Conservation (phyloP, 2,113 vertebrate genomes). For the Istiophorus platypterus region DNA sequence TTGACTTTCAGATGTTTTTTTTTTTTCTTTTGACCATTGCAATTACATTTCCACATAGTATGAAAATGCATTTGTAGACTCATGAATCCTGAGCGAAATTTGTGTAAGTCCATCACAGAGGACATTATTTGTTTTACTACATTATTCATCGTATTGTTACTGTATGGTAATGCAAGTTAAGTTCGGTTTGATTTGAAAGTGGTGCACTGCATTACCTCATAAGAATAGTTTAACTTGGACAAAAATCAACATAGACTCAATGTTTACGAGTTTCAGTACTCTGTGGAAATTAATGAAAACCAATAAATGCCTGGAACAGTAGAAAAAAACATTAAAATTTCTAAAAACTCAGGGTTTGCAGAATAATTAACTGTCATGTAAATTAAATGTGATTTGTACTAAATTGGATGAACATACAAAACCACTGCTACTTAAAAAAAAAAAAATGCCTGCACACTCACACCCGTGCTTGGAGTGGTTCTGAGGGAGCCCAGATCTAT, state of each 20-base stretch:
- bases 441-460: neutral
- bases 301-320: neutral
- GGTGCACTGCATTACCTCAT: neutral
- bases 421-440: too few relatives aligned
- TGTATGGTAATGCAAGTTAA: too few relatives aligned
- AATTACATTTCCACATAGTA: neutral
- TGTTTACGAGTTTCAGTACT: neutral
- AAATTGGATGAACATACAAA: neutral
- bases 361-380: neutral
- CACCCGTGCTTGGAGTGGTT: constrained; percentile 12
- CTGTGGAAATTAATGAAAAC: neutral
- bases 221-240: neutral
- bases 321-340: neutral
- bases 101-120: neutral
- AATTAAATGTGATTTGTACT: neutral
- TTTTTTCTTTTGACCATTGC: neutral
- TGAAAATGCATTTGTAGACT: neutral
- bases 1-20: neutral
- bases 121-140: neutral
- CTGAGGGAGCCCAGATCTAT: neutral
- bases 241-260: neutral
- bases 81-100: neutral
- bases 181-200: neutral
- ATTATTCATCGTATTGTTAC: neutral
- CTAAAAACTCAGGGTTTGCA: neutral